phyloP scores from a whole-genome alignment of 2,888 invertebrate species.

The Melieria picta region DNA sequence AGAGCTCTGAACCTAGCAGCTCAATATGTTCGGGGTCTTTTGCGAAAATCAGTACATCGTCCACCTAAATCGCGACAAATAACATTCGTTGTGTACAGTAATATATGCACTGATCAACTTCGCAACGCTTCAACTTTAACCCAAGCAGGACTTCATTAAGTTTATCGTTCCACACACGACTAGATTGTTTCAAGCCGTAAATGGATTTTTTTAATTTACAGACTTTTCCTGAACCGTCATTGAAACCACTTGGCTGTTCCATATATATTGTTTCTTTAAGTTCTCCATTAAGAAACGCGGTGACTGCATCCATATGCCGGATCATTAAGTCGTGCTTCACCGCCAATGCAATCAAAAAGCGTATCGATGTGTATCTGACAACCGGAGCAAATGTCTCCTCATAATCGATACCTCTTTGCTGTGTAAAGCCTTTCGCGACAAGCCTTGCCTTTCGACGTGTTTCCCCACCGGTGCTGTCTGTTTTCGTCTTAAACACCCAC shows the following conservation, averaged over 20 bases:
- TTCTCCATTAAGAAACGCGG: slow-evolving; percentile 29
- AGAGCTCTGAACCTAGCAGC: slow-evolving; percentile 35
- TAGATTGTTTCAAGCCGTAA: slow-evolving; percentile 29
- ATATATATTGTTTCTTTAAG: slow-evolving; percentile 7
- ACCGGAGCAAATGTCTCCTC: slow-evolving; percentile 27
- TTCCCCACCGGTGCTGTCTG: neutral
- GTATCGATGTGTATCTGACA: slow-evolving; percentile 19
- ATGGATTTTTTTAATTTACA: slow-evolving; percentile 20
- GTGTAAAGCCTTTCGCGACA: slow-evolving; percentile 16
- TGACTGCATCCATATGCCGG: slow-evolving; percentile 36
- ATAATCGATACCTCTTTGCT: slow-evolving; percentile 23
- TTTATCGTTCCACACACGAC: slow-evolving; percentile 25
- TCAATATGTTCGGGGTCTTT: slow-evolving; percentile 32
- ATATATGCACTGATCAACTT: slow-evolving; percentile 39
- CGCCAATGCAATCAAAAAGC: slow-evolving; percentile 19
- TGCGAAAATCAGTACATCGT: slow-evolving; percentile 43
- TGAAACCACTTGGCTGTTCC: slow-evolving; percentile 17
- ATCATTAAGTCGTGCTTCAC: slow-evolving; percentile 7
- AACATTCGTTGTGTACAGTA: slow-evolving; percentile 32
- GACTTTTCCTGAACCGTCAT: slow-evolving; percentile 10
- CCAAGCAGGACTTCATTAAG: slow-evolving; percentile 25
- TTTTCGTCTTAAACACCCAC: slow-evolving; percentile 5
- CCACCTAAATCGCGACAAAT: slow-evolving; percentile 46
- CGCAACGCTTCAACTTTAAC: slow-evolving; percentile 24
- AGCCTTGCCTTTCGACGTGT: slow-evolving; percentile 12